Base-by-base conservation (phyloP, 1,140 invertebrate species). In the Drosophila baimaii region DNA sequence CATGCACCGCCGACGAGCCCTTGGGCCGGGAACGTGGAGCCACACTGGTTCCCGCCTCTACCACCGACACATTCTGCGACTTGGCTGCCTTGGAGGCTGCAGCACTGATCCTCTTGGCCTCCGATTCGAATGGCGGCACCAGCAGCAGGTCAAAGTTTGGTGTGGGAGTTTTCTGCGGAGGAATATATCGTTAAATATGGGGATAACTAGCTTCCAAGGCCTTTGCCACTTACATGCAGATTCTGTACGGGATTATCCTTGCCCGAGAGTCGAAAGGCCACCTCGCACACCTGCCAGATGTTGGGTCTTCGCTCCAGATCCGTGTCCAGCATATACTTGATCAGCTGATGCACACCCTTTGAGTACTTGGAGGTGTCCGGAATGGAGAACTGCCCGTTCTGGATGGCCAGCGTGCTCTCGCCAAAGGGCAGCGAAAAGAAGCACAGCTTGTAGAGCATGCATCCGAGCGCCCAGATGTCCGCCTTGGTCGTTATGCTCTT, bases 381-480 rank as follows among this genome's bases (percentile, higher is more conserved):
- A 93, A 98, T 96, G 58, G 94, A 95, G 91, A 98, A 98, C 83
- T 96, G 96, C 46, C 96, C 97, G 92, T 95, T 97, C 92, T 98
- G 97, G 90, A 99, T 99, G 46, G 98, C 98, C 72, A 99, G 93
- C 15, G 96, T 95, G 91, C 97, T 98, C 92, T 99, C 98, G 15
- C 97, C 98, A 93, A 99, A 99, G 57, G 98, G 98, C 79, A 98
- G 93, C 19, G 95, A 95, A 92, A 98, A 98, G 92, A 97, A 99
- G 92, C 97, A 98, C 57, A 99, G 94, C 92, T 98, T 97, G 91
- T 98, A 98, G 21, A 98, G 93, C 82, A 98, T 93, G 93, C 97
- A 98, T 25, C 98, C 98, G 17, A 98, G 92, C 29, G 98, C 97
- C 97, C 97, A 98, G 91, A 98, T 97, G 93, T 98, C 97, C 44